Base-by-base conservation (phyloP, 1,140 invertebrate genomes). In the Eurosta solidaginis region DNA sequence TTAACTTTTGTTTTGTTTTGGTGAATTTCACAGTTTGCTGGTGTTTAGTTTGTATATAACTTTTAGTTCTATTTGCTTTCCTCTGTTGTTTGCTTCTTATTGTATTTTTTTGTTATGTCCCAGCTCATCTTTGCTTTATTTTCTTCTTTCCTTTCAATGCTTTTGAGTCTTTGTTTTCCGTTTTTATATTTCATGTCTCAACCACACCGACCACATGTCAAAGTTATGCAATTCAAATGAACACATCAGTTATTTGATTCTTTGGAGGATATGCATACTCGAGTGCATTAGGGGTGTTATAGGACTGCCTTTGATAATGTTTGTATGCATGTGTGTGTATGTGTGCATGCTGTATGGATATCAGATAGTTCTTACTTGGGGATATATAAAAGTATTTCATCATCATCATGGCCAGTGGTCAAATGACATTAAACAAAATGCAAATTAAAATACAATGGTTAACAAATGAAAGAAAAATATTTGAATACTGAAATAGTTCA, bases 201-300 rank as follows among this genome's bases (percentile, higher is more conserved):
- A 40, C 59, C 59, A 17, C 59, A 68, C 14, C 59, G 59, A 68
- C 33, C 59, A 68, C 59, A 68, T 68, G 59, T 40, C 59, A 40
- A 42, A 36, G 59, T 68, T 40, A 68, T 68, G 59, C 59, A 68
- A 68, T 68, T 68, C 59, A 68, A 68, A 68, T 68, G 59, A 68
- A 68, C 59, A 40, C 59, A 42, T 68, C 59, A 40, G n/a, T 68
- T 68, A 68, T 68, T 68, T 68, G 59, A 68, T n/a, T 68, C 59
- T 68, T 68, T 68, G n/a, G 29, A 42, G 33, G 33, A 68, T 40
- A 68, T 36, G 33, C 59, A 36, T 40, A 22, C 59, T 40, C 59
- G n/a, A 68, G 59, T 68, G 33, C 33, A 68, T 68, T 68, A 68
- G 33, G n/a, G 36, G n/a, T 7, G 22, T 12, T 12, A 17, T 29